phyloP scores from a whole-genome alignment of 2,113 vertebrate genomes.

The Mugil cephalus region DNA sequence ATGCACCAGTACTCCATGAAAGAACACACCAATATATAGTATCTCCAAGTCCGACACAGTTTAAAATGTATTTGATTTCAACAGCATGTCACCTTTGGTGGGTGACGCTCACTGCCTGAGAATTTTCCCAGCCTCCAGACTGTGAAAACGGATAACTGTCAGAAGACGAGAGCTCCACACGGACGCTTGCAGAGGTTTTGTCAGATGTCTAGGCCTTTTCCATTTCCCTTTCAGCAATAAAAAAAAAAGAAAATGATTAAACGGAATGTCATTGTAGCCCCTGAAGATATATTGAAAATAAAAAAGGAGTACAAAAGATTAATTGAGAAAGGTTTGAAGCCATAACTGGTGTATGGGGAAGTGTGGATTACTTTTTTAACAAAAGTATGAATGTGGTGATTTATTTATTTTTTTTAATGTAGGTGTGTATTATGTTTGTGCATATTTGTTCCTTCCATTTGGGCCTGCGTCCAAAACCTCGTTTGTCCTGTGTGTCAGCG shows the following conservation, averaged over 20 bases:
- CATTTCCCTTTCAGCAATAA: constrained; percentile 17
- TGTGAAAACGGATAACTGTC: constrained; percentile 12
- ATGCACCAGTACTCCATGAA: constrained; percentile 1
- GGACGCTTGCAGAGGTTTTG: constrained; percentile 38
- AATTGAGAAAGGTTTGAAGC: constrained; percentile 5
- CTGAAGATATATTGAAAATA: constrained; percentile 31
- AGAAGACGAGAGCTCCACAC: constrained; percentile 25
- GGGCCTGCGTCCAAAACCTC: constrained; percentile 13
- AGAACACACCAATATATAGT: not conserved
- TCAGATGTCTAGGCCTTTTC: constrained; percentile 43
- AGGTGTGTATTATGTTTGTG: not conserved
- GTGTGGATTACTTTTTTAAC: constrained; percentile 8
- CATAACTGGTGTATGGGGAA: not conserved
- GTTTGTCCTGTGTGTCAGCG: constrained; percentile 10
- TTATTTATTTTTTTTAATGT: constrained; percentile 12
- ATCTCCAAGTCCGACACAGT: constrained; percentile 19
- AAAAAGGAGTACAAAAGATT: constrained; percentile 16
- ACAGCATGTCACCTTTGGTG: constrained; percentile 39
- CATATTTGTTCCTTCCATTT: not conserved
- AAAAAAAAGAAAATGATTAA: constrained; percentile 47
- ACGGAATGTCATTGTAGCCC: constrained; percentile 25
- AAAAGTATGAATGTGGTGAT: not conserved
- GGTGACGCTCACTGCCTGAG: not conserved
- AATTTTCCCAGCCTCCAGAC: constrained; percentile 29
- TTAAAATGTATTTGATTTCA: constrained; percentile 51